Conservation (phyloP, 1,140 invertebrate genomes). For the Maconellicoccus hirsutus region DNA sequence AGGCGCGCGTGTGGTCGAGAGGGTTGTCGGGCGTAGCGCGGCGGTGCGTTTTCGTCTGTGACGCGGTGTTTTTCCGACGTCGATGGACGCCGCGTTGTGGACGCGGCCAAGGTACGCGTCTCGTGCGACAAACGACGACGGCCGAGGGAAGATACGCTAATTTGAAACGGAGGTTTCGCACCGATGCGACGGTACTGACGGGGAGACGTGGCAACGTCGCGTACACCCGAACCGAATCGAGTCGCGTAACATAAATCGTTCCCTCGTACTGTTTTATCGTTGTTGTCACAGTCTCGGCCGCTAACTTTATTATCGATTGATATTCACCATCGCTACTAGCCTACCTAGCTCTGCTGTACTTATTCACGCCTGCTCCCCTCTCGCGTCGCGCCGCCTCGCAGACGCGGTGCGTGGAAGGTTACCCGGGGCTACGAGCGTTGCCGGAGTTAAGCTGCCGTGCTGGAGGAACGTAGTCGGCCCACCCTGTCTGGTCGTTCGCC, state of each 20-base stretch:
- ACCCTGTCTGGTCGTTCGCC: not conserved
- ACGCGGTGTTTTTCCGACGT: too few relatives aligned
- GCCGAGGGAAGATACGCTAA: not conserved
- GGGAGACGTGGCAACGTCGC: not conserved
- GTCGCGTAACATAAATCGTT: not conserved
- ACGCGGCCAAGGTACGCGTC: not conserved
- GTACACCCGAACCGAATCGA: not conserved
- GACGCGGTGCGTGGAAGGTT: too few relatives aligned
- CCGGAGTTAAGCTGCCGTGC: not conserved
- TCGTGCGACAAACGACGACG: not conserved
- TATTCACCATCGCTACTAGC: slow-evolving; percentile 7
- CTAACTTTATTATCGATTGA: not conserved
- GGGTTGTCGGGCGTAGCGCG: not conserved
- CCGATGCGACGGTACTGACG: too few relatives aligned
- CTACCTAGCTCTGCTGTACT: too few relatives aligned
- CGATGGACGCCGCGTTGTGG: too few relatives aligned
- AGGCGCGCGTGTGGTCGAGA: not conserved
- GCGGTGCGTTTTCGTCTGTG: too few relatives aligned
- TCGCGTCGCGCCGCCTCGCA: too few relatives aligned
- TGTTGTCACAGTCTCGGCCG: not conserved
- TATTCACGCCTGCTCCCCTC: not conserved
- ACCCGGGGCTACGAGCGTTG: not conserved
- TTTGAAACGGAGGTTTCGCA: not conserved
- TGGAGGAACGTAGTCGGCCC: not conserved
- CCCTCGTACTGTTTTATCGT: not conserved